These are phyloP conservation scores for Campylomormyrus numenius DNA, from an alignment of 2,113 vertebrate species.

Conservation along the genomic window DNA sequence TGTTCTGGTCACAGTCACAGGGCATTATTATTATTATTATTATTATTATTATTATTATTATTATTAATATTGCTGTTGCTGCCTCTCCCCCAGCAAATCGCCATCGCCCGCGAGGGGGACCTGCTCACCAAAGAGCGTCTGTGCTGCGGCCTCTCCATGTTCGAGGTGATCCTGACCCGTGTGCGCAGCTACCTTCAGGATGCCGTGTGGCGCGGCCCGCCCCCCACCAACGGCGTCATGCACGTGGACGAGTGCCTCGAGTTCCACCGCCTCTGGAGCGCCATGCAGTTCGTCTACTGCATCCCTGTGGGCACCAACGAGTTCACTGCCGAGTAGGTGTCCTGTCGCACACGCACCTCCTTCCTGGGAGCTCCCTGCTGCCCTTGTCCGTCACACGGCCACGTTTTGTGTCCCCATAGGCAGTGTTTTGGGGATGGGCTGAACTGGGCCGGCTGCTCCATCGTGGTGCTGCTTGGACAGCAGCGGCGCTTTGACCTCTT, in stretches of 20 bases:
- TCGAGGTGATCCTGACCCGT: conserved; percentile 93
- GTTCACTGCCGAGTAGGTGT: conserved; percentile 93
- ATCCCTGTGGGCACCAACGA: conserved; percentile 96
- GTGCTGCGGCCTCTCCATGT: conserved; percentile 98
- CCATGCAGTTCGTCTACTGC: conserved; percentile 99
- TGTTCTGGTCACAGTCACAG: neutral
- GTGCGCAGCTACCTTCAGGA: conserved; percentile 96
- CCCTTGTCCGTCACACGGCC: neutral
- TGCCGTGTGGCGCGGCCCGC: conserved; percentile 90
- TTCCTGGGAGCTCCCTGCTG: neutral
- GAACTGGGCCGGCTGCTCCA: conserved; percentile 96
- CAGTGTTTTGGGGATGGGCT: conserved; percentile 96
- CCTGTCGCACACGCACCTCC: too few species aligned
- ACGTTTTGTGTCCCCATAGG: conserved; percentile 48
- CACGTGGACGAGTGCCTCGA: conserved; percentile 97
- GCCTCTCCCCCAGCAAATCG: conserved; percentile 78
- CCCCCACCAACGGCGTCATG: conserved; percentile 96
- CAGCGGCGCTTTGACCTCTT: conserved; percentile 97
- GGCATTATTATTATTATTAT: neutral
- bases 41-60: neutral
- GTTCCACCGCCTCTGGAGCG: conserved; percentile 97
- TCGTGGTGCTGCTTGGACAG: conserved; percentile 92
- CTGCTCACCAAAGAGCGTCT: conserved; percentile 97
- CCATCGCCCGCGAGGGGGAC: conserved; percentile 95
- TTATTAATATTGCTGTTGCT: neutral